These are phyloP conservation scores for Cheiracanthium punctorium DNA, from an alignment of 2,888 invertebrate genomes.

Conservation along the genomic window DNA sequence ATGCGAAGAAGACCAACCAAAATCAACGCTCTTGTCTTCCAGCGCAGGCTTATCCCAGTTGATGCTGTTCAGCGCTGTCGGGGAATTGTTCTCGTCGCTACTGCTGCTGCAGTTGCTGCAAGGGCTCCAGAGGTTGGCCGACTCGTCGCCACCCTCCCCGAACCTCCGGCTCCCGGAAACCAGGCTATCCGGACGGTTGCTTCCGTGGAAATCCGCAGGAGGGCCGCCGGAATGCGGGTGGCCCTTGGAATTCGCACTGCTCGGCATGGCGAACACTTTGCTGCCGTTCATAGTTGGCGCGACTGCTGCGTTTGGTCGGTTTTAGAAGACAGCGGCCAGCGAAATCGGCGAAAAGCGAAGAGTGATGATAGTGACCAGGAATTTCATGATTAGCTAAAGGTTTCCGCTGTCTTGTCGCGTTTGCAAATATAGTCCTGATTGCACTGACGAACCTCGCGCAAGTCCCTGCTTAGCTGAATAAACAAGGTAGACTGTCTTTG, in stretches of 20 bases:
- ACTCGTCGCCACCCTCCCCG: constrained; percentile 20
- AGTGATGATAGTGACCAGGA: too few species aligned
- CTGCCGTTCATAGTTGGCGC: background rate
- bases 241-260: background rate
- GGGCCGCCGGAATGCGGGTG: background rate
- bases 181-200: constrained; percentile 27
- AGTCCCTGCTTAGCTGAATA: too few species aligned
- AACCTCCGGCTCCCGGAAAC: constrained; percentile 24
- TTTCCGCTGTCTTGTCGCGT: too few species aligned
- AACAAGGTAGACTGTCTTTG: too few species aligned
- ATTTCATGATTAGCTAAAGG: too few species aligned
- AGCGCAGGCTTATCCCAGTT: constrained; percentile 64
- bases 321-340: too few species aligned
- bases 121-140: constrained; percentile 57
- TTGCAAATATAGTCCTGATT: too few species aligned
- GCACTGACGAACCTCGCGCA: too few species aligned
- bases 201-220: background rate
- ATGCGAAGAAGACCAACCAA: constrained; percentile 39
- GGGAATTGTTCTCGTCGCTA: constrained; percentile 65
- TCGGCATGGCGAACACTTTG: background rate
- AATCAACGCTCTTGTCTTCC: constrained; percentile 58
- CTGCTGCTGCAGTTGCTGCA: constrained; percentile 61
- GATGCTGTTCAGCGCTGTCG: constrained; percentile 50
- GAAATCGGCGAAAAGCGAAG: too few species aligned
- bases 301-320: too few species aligned